Base-by-base conservation (phyloP, 1,140 invertebrate species). In the Rhopalosiphum padi region DNA sequence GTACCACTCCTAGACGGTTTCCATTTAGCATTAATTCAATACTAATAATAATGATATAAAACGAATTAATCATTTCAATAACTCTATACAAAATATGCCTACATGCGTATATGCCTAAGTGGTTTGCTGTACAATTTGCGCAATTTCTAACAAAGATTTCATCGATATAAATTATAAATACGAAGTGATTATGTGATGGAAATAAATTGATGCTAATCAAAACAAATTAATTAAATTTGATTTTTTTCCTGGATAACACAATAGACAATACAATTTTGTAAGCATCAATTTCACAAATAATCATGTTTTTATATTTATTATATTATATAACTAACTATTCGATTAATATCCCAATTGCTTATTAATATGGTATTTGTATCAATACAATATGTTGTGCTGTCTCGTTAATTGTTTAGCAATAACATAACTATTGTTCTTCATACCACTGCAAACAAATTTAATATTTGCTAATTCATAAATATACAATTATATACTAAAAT, bases 401-500 rank as follows among this genome's bases (percentile, higher is more conserved):
- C 60, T 77, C 60, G 30, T 77, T 77, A 77, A 77, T n/a, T n/a
- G 60, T 77, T 77, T n/a, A 77, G n/a, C 4, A 77, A 77, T 77
- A 77, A 77, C 18, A n/a, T 6, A n/a, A 77, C 60, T 30, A n/a
- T 77, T 77, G 60, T 77, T n/a, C 15, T 18, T n/a, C 0, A 77
- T n/a, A 77, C 60, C 15, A 15, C 30, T n/a, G 30, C 15, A n/a
- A 77, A n/a, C n/a, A 77, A n/a, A 77, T 77, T 15, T 77, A 77
- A 18, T 77, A 18, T 77, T 77, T 77, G 30, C 18, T 77, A 77
- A n/a, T 30, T 77, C 60, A 77, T 77, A n/a, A 77, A 77, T 77
- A 77, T 21, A 77, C 60, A 77, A 77, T 77, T 77, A 77, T 77
- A 30, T 77, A 77, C 30, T 77, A 77, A 77, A 77, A 77, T 77